Evolutionary conservation across 2,113 vertebrate genomes (phyloP).

Genomic region (Heterotilapia buettikoferi): DNA sequence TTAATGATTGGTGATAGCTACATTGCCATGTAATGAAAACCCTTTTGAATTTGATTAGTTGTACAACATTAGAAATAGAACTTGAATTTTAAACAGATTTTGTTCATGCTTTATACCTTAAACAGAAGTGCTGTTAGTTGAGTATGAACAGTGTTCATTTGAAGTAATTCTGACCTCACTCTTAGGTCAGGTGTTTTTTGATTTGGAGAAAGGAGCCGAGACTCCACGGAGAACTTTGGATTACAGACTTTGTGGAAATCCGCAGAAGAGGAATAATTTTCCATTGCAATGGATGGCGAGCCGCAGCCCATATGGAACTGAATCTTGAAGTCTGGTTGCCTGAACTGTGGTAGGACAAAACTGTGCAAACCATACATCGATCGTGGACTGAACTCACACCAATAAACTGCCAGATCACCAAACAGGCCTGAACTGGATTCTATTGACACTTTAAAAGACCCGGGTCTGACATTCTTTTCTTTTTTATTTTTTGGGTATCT

Average conservation of each 20-base stretch:
- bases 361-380: background rate
- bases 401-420: background rate
- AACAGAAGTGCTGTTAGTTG: background rate
- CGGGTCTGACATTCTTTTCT: background rate
- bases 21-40: background rate
- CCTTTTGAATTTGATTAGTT: background rate
- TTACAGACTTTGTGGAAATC: background rate
- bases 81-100: background rate
- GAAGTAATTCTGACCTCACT: background rate
- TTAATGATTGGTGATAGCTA: accelerated
- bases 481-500: background rate
- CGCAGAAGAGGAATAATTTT: background rate
- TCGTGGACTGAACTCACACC: background rate
- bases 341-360: background rate
- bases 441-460: background rate
- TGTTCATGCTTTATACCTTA: background rate
- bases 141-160: background rate
- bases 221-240: background rate
- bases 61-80: background rate
- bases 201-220: background rate
- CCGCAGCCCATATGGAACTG: accelerated
- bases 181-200: background rate
- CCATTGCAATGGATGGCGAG: background rate
- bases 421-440: background rate
- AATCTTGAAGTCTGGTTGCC: background rate